A percentile compares a stretch with the other conserved stretches of the same genome.
phyloP scores from a whole-genome alignment of 2,113 vertebrate species.

The Phalacrocorax aristotelis region DNA sequence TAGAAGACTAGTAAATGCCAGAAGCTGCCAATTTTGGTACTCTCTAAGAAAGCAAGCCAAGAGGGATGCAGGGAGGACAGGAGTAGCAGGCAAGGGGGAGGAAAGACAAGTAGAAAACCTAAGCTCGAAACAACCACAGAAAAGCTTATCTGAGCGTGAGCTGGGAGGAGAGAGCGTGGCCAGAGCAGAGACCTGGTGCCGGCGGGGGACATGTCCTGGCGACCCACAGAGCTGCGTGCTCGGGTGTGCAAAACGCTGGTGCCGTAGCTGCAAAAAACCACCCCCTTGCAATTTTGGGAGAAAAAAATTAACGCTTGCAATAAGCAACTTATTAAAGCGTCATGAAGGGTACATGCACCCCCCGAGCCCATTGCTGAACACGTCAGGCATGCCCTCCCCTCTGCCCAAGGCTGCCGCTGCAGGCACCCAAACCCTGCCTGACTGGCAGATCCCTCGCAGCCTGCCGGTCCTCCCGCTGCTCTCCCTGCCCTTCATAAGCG shows the following conservation, averaged over 20 bases:
- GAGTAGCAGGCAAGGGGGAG: not conserved
- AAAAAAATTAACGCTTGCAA: too few relatives aligned
- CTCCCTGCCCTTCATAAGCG: not conserved
- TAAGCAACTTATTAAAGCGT: not conserved
- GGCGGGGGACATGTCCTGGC: not conserved
- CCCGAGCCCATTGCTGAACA: not conserved
- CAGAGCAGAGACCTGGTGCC: fast-evolving
- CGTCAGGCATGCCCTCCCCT: not conserved
- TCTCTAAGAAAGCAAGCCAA: not conserved
- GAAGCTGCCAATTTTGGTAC: not conserved
- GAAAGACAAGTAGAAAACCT: not conserved
- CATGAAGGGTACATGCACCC: fast-evolving
- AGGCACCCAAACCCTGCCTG: too few relatives aligned
- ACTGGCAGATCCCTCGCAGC: not conserved
- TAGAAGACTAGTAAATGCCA: not conserved
- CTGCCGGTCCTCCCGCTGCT: too few relatives aligned
- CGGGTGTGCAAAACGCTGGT: fast-evolving
- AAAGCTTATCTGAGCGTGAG: too few relatives aligned
- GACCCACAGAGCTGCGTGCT: not conserved
- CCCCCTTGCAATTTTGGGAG: not conserved
- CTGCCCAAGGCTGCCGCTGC: not conserved
- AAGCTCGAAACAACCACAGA: too few relatives aligned
- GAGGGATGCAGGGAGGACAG: not conserved
- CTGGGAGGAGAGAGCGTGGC: not conserved
- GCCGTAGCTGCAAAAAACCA: not conserved